phyloP scores from a whole-genome alignment of 2,113 vertebrate genomes.

The human (Homo sapiens) region DNA sequence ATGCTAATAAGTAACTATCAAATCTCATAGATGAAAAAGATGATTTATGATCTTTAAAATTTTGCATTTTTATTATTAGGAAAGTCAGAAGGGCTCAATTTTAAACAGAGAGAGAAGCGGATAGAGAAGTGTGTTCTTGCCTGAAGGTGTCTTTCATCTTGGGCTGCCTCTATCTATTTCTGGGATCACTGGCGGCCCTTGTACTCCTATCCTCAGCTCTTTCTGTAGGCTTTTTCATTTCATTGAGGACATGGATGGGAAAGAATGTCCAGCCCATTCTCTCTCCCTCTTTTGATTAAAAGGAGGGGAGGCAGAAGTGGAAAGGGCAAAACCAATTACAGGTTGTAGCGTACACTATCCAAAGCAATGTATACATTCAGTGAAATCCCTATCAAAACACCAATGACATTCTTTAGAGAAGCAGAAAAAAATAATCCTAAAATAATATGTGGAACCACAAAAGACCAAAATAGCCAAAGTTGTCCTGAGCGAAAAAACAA shows the following conservation, averaged over 20 bases:
- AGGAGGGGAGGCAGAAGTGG: not conserved
- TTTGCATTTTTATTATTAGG: not conserved
- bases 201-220: not conserved
- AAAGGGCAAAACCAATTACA: not conserved
- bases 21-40: not conserved
- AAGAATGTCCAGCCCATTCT: not conserved
- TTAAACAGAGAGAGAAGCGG: not conserved
- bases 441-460: too few relatives aligned
- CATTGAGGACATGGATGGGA: not conserved
- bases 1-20: not conserved
- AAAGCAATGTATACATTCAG: too few relatives aligned
- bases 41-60: not conserved
- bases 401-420: too few relatives aligned
- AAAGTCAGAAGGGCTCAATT: not conserved
- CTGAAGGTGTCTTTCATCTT: not conserved
- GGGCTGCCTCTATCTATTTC: not conserved
- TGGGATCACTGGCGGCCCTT: not conserved
- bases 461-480: too few relatives aligned
- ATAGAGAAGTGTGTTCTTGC: not conserved
- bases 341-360: not conserved
- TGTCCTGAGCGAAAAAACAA: too few relatives aligned
- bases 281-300: not conserved
- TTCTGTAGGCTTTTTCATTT: not conserved
- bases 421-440: too few relatives aligned
- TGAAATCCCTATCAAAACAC: too few relatives aligned